Conservation (phyloP, 1,140 invertebrate genomes). For the Panagrolaimus sp. region DNA sequence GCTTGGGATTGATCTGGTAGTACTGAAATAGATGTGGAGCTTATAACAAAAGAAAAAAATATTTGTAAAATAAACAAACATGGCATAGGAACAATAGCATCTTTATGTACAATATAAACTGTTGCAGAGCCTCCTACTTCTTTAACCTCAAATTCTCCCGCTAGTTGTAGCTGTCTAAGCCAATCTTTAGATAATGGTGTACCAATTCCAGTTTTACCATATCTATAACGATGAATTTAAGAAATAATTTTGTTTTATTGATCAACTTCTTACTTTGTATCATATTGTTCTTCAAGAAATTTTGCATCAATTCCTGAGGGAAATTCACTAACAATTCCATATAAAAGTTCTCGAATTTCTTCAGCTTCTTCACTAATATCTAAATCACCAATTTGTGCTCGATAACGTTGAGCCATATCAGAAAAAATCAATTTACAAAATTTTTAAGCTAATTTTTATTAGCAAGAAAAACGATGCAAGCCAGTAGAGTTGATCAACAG, state of each 20-base stretch:
- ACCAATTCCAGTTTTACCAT: slow-evolving; percentile 28
- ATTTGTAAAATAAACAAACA: background rate
- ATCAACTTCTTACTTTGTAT: slow-evolving; percentile 20
- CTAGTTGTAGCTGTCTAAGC: slow-evolving; percentile 17
- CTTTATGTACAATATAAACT: slow-evolving; percentile 12
- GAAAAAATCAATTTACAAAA: no score
- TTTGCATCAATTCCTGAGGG: slow-evolving; percentile 23
- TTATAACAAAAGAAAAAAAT: background rate
- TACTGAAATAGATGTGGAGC: background rate
- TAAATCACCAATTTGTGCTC: slow-evolving; percentile 9
- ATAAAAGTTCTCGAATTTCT: slow-evolving; percentile 20
- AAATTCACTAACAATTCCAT: slow-evolving; percentile 23
- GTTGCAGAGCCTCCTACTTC: slow-evolving; percentile 12
- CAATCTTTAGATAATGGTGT: slow-evolving; percentile 22
- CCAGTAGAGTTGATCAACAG: no score
- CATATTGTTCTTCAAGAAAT: slow-evolving; percentile 27
- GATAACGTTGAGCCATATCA: background rate
- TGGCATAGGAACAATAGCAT: background rate
- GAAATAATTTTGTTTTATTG: no score
- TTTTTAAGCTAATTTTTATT: no score
- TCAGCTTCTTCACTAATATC: slow-evolving; percentile 18
- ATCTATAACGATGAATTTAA: slow-evolving; percentile 7
- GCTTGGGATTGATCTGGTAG: background rate
- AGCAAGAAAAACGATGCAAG: no score
- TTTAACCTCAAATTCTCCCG: slow-evolving; percentile 28